A percentile compares a stretch with the other conserved stretches of the same genome.
phyloP scores from a whole-genome alignment of 2,113 vertebrate genomes.

The Ascaphus truei region DNA sequence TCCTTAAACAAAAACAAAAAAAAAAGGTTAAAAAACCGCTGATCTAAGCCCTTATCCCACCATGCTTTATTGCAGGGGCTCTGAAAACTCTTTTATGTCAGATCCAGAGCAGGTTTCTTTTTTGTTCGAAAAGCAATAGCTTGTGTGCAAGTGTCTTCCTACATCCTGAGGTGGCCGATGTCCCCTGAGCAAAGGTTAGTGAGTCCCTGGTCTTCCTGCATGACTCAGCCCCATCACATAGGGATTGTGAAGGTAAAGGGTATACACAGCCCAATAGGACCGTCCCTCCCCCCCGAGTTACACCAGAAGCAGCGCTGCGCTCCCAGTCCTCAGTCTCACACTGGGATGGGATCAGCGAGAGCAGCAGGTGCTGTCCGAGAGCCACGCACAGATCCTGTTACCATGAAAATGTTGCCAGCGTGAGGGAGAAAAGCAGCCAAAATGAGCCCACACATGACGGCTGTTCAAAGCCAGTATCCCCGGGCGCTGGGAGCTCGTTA shows the following conservation, averaged over 20 bases:
- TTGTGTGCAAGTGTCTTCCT: not conserved
- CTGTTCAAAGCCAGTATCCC: not conserved
- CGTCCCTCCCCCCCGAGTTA: not conserved
- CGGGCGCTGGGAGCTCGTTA: constrained; percentile 15
- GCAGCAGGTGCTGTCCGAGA: constrained; percentile 31
- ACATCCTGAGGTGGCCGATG: not conserved
- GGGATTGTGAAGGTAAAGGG: not conserved
- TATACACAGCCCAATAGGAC: not conserved
- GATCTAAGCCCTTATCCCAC: too few species aligned
- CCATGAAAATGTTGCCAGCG: constrained; percentile 32
- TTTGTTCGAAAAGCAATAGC: not conserved
- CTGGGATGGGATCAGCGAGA: constrained; percentile 29
- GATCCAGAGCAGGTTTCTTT: not conserved
- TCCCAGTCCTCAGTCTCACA: not conserved
- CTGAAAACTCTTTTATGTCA: not conserved
- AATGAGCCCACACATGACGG: constrained; percentile 35
- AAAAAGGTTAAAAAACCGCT: too few species aligned
- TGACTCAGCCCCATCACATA: not conserved
- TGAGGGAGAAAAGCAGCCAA: constrained; percentile 27
- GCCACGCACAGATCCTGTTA: constrained; percentile 32
- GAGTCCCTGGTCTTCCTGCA: not conserved
- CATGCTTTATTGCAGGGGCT: not conserved
- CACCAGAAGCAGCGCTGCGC: not conserved
- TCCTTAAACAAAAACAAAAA: too few species aligned
- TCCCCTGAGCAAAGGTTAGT: not conserved